These are phyloP conservation scores for Sula dactylatra DNA, from an alignment of 2,113 vertebrate species.

Conservation along the genomic window DNA sequence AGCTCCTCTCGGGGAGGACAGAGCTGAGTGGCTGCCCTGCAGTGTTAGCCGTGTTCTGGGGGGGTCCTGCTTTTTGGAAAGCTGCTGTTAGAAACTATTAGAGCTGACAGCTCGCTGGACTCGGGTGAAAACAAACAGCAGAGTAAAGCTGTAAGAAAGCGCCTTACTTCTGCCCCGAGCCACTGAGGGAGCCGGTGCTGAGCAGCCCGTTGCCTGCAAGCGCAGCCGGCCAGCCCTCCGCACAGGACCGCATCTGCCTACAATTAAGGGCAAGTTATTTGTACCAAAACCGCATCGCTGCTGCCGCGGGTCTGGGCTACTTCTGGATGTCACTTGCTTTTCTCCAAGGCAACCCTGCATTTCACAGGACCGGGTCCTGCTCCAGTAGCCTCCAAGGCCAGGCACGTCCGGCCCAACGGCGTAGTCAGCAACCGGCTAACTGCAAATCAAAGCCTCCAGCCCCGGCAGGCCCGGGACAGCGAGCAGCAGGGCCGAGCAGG, in stretches of 20 bases:
- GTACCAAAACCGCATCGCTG: not conserved
- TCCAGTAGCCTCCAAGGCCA: conserved; percentile 36
- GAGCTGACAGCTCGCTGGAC: conserved; percentile 3
- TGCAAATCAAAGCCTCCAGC: conserved; percentile 63
- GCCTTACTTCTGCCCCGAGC: not conserved
- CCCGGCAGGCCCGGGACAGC: not conserved
- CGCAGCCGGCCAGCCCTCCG: not conserved
- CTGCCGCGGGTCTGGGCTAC: not conserved
- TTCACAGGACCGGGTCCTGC: conserved; percentile 18
- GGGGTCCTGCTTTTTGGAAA: not conserved
- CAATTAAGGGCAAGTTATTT: not conserved
- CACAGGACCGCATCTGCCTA: not conserved
- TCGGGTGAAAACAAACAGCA: not conserved
- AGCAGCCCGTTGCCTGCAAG: not conserved
- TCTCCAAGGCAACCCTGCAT: not conserved
- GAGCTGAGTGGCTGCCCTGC: not conserved
- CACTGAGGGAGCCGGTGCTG: not conserved
- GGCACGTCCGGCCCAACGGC: conserved; percentile 65
- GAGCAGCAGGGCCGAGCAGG: accelerated
- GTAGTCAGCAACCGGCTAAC: conserved; percentile 69
- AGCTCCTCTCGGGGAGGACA: not conserved
- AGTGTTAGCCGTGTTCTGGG: not conserved
- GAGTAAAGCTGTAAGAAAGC: not conserved
- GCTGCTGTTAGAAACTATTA: conserved; percentile 5
- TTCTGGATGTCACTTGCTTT: not conserved